Evolutionary conservation across 2,888 invertebrate genomes (phyloP).

Genomic region (Scotopteryx bipunctaria): DNA sequence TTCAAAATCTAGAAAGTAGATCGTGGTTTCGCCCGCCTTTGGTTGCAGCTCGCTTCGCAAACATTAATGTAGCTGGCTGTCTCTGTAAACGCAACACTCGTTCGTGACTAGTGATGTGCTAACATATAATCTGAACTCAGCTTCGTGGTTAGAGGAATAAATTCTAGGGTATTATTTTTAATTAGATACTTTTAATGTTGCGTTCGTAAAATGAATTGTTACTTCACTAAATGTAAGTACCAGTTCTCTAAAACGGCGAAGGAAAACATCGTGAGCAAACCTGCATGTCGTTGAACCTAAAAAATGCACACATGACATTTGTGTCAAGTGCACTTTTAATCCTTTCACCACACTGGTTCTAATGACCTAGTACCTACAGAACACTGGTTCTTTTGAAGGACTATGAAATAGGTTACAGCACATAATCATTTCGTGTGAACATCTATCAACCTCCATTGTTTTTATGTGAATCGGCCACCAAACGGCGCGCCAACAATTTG

Average conservation of each 20-base stretch:
- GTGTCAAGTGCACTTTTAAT: too few species aligned
- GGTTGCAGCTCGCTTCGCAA: slow-evolving; percentile 25
- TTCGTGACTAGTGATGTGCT: slow-evolving; percentile 36
- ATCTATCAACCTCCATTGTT: slow-evolving; percentile 32
- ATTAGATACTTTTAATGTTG: slow-evolving; percentile 4
- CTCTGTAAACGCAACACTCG: slow-evolving; percentile 29
- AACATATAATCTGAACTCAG: slow-evolving; percentile 25
- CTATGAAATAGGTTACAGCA: slow-evolving; percentile 35
- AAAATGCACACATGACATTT: too few species aligned
- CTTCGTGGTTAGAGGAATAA: slow-evolving; percentile 13
- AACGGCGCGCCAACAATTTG: slow-evolving; percentile 12
- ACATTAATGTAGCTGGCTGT: slow-evolving; percentile 23
- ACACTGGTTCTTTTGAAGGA: slow-evolving; percentile 35
- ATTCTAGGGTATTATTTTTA: slow-evolving; percentile 24
- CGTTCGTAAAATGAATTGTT: neutral
- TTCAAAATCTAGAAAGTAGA: slow-evolving; percentile 27
- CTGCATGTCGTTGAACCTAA: too few species aligned
- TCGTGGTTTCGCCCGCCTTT: slow-evolving; percentile 32
- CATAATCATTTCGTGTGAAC: slow-evolving; percentile 36
- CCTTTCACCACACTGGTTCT: too few species aligned
- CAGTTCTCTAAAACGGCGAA: too few species aligned
- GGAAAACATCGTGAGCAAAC: too few species aligned
- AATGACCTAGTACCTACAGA: slow-evolving; percentile 9
- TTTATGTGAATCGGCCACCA: slow-evolving; percentile 31
- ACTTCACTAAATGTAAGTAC: too few species aligned